These are phyloP conservation scores for Eucera pruinosa DNA, from an alignment of 2,888 invertebrate species.

Conservation along the genomic window DNA sequence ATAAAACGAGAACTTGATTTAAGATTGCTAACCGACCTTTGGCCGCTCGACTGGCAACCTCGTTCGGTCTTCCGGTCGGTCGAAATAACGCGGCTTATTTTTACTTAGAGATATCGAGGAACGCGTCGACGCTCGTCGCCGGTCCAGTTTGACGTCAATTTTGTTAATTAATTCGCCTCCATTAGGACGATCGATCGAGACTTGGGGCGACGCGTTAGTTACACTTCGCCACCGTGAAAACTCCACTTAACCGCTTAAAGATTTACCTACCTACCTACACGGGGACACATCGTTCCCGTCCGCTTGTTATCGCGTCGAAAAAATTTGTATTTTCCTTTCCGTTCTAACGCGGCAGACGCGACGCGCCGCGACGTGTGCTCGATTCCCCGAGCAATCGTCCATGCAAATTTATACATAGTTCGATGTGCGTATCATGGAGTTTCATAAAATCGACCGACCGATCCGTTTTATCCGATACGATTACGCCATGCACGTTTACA, in stretches of 20 bases:
- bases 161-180: constrained; percentile 66
- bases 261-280: background rate
- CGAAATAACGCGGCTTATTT: constrained; percentile 71
- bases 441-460: no score
- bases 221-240: background rate
- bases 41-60: constrained; percentile 32
- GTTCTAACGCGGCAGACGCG: no score
- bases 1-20: constrained; percentile 20
- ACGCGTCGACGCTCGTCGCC: constrained; percentile 37
- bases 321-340: no score
- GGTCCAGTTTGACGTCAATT: constrained; percentile 63
- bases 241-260: constrained; percentile 6
- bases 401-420: no score
- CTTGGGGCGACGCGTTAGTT: constrained; percentile 14
- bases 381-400: no score
- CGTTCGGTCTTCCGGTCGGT: constrained; percentile 22
- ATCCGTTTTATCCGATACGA: no score
- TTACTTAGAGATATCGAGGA: constrained; percentile 46
- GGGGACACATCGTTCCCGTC: background rate
- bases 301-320: background rate
- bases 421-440: no score
- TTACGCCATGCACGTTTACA: no score
- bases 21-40: constrained; percentile 23
- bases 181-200: constrained; percentile 25
- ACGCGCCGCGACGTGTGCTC: no score